Conservation (phyloP, 2,797 vertebrate genomes). For the Nyctibius grandis region DNA sequence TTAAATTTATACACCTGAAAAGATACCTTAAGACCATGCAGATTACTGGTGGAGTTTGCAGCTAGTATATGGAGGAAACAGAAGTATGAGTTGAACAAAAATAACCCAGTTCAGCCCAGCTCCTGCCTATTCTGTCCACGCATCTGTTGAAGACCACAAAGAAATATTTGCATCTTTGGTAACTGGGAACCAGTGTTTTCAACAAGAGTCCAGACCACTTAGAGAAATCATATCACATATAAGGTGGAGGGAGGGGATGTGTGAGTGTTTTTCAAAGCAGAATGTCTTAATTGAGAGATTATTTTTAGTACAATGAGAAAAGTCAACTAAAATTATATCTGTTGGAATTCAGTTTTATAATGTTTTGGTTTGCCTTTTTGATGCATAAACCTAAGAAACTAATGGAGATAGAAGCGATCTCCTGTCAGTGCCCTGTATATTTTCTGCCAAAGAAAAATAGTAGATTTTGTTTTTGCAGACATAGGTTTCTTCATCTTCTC, state of each 20-base stretch:
- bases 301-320: not conserved
- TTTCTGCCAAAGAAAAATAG: slow-evolving; percentile 30
- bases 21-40: slow-evolving; percentile 28
- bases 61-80: not conserved
- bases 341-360: not conserved
- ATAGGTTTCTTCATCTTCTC: not conserved
- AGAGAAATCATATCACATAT: not conserved
- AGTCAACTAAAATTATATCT: not conserved
- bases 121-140: not conserved
- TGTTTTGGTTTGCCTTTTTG: not conserved
- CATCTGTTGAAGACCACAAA: not conserved
- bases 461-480: not conserved
- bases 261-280: not conserved
- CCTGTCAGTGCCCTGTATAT: not conserved
- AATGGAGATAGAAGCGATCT: not conserved
- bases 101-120: not conserved
- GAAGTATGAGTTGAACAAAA: not conserved
- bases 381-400: not conserved
- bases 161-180: not conserved
- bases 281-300: not conserved
- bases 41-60: slow-evolving; percentile 40
- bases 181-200: not conserved
- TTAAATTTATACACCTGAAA: slow-evolving; percentile 66
- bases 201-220: not conserved
- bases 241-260: not conserved